A percentile compares a stretch with the other conserved stretches of the same genome.
These are phyloP conservation scores for Augochlorella aurata DNA, from an alignment of 2,888 invertebrate species.

Conservation along the genomic window DNA sequence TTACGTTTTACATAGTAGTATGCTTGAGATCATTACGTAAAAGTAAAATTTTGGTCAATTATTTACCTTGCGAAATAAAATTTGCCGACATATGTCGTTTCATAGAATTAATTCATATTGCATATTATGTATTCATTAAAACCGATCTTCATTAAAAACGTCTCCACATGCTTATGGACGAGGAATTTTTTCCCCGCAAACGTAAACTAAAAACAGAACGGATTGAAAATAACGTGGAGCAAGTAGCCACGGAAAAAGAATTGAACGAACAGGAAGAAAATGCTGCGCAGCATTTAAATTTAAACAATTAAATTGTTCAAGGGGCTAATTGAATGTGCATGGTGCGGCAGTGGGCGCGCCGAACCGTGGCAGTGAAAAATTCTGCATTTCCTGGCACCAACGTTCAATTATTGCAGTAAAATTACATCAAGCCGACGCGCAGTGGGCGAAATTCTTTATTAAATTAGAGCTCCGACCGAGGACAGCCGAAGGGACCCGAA, in stretches of 20 bases:
- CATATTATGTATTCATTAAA: too few species aligned
- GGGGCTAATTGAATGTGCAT: constrained; percentile 16
- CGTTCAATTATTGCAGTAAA: constrained; percentile 41
- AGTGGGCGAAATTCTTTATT: constrained; percentile 47
- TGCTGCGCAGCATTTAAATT: constrained; percentile 6
- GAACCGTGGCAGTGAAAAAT: constrained; percentile 26
- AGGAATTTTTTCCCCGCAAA: not conserved
- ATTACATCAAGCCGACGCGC: constrained; percentile 42
- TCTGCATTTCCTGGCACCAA: constrained; percentile 25
- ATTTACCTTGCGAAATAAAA: too few species aligned
- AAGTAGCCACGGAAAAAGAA: not conserved
- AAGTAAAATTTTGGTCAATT: too few species aligned
- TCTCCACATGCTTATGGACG: too few species aligned
- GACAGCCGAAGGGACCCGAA: constrained; percentile 6
- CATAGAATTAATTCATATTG: too few species aligned
- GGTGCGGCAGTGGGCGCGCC: not conserved
- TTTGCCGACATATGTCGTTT: too few species aligned
- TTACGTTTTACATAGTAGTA: too few species aligned
- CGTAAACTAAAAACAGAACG: not conserved
- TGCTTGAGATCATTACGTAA: too few species aligned
- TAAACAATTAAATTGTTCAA: constrained; percentile 33
- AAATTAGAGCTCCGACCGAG: constrained; percentile 22
- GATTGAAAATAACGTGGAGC: not conserved
- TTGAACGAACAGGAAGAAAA: not conserved
- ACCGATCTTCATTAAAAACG: too few species aligned